Conservation (phyloP, 2,797 vertebrate species). For the Pteronotus mesoamericanus region DNA sequence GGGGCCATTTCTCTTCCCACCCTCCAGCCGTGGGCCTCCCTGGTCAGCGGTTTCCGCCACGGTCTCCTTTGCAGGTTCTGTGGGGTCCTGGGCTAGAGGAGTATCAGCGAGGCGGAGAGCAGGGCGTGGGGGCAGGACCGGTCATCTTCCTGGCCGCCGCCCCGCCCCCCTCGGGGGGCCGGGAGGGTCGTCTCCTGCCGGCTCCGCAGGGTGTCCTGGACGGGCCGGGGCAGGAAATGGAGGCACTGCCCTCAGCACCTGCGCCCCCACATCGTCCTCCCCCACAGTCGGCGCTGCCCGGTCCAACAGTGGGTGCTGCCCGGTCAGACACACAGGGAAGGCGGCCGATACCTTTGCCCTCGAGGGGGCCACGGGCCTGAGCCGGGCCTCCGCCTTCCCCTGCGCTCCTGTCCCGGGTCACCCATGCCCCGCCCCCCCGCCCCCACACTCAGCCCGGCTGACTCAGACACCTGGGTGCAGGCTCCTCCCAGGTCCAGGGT, state of each 20-base stretch:
- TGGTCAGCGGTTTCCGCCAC: neutral
- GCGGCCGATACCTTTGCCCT: too few relatives aligned
- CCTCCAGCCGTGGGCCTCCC: neutral
- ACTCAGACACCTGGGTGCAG: neutral
- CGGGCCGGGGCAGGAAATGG: neutral
- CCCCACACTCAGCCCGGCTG: neutral
- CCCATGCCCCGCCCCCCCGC: neutral
- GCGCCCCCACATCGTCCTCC: rapidly evolving
- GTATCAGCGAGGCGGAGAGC: neutral
- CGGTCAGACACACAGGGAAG: too few relatives aligned
- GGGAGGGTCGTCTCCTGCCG: neutral
- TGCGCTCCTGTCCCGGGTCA: rapidly evolving
- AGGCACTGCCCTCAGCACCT: neutral
- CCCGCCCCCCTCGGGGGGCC: neutral
- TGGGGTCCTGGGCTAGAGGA: neutral
- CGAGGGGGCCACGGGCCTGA: neutral
- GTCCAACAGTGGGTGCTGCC: neutral
- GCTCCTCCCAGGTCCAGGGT: neutral
- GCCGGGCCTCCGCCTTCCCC: neutral
- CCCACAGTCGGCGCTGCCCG: too few relatives aligned
- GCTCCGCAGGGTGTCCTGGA: rapidly evolving
- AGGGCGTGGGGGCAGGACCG: too few relatives aligned
- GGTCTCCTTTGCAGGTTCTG: neutral
- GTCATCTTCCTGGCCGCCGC: neutral
- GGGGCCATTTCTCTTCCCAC: neutral